phyloP scores from a whole-genome alignment of 2,797 vertebrate genomes.

The Limnodromus scolopaceus region DNA sequence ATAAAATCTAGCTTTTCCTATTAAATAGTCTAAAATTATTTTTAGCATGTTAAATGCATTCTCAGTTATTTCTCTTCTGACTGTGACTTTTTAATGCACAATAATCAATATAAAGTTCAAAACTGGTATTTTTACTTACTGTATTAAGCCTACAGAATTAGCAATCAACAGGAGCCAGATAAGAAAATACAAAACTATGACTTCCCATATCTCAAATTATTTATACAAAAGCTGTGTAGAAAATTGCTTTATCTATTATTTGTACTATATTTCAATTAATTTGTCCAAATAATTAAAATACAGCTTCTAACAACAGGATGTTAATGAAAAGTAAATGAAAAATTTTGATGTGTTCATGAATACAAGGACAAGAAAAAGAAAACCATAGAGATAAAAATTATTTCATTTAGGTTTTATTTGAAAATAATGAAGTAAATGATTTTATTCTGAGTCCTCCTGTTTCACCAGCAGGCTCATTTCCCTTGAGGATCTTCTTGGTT shows the following conservation, averaged over 20 bases:
- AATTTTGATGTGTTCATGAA: neutral
- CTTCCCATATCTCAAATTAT: neutral
- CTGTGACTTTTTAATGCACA: neutral
- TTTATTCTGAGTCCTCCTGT: neutral
- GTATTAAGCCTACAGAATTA: neutral
- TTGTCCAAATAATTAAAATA: slow-evolving; percentile 19
- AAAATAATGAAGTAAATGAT: neutral
- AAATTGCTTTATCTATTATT: neutral
- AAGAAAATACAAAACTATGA: neutral
- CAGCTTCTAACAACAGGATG: neutral
- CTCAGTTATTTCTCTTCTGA: neutral
- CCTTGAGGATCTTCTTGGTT: neutral
- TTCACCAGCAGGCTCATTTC: neutral
- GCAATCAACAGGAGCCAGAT: neutral
- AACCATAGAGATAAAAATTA: neutral
- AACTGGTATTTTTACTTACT: neutral
- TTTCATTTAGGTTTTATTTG: neutral
- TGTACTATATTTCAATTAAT: neutral
- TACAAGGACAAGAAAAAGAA: neutral
- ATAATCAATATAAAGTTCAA: neutral
- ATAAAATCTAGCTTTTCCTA: neutral
- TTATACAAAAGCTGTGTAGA: neutral
- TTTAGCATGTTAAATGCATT: neutral
- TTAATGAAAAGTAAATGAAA: slow-evolving; percentile 3
- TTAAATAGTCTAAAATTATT: neutral